A percentile compares a stretch with the other conserved stretches of the same genome.
These are phyloP conservation scores for Plemyria rubiginata DNA, from an alignment of 2,888 invertebrate species.

Conservation along the genomic window DNA sequence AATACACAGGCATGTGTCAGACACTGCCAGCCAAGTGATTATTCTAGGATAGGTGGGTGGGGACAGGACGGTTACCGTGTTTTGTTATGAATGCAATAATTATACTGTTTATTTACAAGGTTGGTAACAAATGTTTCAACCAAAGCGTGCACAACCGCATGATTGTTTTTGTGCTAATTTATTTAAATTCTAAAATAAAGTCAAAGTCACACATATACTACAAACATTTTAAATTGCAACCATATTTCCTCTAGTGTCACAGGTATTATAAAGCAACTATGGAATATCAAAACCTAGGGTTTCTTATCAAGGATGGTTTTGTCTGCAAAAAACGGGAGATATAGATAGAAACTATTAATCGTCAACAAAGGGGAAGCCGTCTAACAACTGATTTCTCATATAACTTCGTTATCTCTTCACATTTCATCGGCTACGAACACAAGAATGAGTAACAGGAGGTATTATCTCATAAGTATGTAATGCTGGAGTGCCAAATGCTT, in stretches of 20 bases:
- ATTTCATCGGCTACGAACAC: constrained; percentile 4
- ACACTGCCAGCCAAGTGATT: constrained; percentile 57
- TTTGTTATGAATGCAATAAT: constrained; percentile 37
- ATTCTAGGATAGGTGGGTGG: constrained; percentile 48
- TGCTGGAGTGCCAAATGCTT: not conserved
- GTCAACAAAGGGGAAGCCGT: constrained; percentile 5
- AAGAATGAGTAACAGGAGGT: constrained; percentile 3
- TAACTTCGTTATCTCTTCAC: constrained; percentile 13
- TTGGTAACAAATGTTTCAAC: constrained; percentile 25
- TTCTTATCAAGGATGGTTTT: not conserved
- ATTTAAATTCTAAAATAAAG: not conserved
- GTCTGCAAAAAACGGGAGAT: not conserved
- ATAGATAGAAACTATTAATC: constrained; percentile 1
- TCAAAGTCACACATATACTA: not conserved
- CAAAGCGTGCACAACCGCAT: not conserved
- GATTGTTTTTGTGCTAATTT: not conserved
- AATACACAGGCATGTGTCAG: constrained; percentile 49
- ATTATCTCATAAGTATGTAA: not conserved
- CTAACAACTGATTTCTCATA: constrained; percentile 2
- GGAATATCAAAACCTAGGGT: too few relatives aligned
- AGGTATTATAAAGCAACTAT: too few relatives aligned
- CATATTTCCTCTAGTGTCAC: not conserved
- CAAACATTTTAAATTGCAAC: not conserved
- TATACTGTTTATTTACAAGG: constrained; percentile 17
- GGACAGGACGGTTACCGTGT: constrained; percentile 40